Percentiles rank a stretch among this genome's conserved stretches.
Evolutionary conservation across 2,888 invertebrate species (phyloP).

Genomic region (Hemithea aestivaria): DNA sequence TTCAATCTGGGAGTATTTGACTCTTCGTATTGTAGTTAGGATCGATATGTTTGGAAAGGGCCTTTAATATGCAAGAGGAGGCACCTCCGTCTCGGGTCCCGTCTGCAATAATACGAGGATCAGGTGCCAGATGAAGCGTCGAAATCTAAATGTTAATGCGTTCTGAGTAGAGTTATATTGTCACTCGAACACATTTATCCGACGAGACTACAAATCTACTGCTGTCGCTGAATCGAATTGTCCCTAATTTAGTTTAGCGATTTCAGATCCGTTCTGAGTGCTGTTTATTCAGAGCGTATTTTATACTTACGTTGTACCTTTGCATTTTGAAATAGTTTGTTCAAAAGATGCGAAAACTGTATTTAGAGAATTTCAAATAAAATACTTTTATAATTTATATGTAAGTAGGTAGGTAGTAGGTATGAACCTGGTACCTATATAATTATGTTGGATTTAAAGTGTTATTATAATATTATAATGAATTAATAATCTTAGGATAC

Average conservation of each 20-base stretch:
- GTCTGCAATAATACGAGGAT: constrained; percentile 29
- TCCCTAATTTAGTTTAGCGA: constrained; percentile 3
- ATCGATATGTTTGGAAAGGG: constrained; percentile 24
- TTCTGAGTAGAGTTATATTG: constrained; percentile 7
- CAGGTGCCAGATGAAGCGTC: constrained; percentile 29
- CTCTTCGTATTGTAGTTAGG: constrained; percentile 13
- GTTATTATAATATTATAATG: too few species aligned
- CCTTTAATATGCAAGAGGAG: constrained; percentile 24
- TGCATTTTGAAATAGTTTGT: too few species aligned
- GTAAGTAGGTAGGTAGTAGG: too few species aligned
- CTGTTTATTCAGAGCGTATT: background rate
- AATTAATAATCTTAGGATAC: too few species aligned
- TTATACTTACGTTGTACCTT: too few species aligned
- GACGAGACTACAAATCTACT: constrained; percentile 6
- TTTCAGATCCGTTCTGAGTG: constrained; percentile 9
- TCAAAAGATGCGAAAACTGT: too few species aligned
- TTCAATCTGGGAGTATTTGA: constrained; percentile 11
- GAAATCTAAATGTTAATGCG: constrained; percentile 37
- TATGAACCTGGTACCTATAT: too few species aligned
- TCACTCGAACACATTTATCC: constrained; percentile 6
- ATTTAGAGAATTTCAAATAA: too few species aligned
- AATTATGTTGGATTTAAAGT: too few species aligned
- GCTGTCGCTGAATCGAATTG: constrained; percentile 3
- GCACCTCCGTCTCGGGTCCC: constrained; percentile 18
- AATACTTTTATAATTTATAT: too few species aligned